Evolutionary conservation across 1,140 invertebrate genomes (phyloP), one percentile per base, ranked within the genome.

Genomic region (Nixonia krombeini): DNA sequence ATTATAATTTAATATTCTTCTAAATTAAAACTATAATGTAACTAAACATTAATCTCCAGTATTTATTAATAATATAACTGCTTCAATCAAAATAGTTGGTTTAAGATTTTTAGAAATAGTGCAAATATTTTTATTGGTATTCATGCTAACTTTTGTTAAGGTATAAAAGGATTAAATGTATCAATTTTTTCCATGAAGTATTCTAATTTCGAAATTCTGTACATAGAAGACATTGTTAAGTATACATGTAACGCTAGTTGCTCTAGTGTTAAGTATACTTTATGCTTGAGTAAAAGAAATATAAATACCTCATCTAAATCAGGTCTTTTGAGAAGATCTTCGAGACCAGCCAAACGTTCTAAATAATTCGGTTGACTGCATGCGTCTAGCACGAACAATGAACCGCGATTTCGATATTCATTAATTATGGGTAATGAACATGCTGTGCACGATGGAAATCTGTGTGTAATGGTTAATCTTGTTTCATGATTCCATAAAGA

Each of bases 371-470:
- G 90, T 72, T 91, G 89, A 76, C 96, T 92, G 71, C 97, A 96
- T 0, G 93, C 94, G 70, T 93, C 89, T 4, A 94, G 70, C 10
- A 99, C 79, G 80, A 99, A 98, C 0, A 90, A 88, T 51, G 91
- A 90, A 0, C 92, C 91, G 1, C 91, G 85, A 16, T 82, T 78
- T 70, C 82, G 83, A 79, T 94, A 96, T 26, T 88, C 87, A 9
- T 89, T 74, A 13, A 95, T 73, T 15, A 96, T 87, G 0, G 83
- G 73, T 16, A 84, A 74, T 0, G 95, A 97, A 77, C 97, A 99
- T 0, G 96, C 96, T 37, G 96, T 96, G 74, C 97, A 99, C 59
- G 94, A 91, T 47, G 91, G 87, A 87, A 97, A 99, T 63, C 92
- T 91, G 40, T 89, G 85, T 21, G 92, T 94, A 8, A 94, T 91